Evolutionary conservation across 2,113 vertebrate species (phyloP), one percentile per base, ranked within the genome.

Genomic region (Zingel zingel): DNA sequence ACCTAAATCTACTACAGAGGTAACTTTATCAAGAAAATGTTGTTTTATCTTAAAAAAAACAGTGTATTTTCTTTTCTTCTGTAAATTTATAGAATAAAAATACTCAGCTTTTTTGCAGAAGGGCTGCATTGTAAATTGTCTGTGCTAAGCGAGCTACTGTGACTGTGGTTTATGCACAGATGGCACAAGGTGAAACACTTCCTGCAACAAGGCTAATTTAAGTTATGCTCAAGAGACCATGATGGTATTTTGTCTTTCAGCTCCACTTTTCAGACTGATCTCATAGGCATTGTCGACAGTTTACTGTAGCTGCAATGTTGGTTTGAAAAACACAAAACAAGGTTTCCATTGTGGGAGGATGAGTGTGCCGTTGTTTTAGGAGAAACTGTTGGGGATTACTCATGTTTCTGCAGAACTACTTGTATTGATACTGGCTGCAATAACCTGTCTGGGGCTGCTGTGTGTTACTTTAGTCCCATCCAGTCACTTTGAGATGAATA

Each of bases 161-260:
- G 33, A 45, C 33, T 66, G 82, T 85, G 79, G 74, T 89, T 88
- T 66, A n/a, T 84, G 73, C 76, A 89, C 81, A 78, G 59, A 69
- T 81, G 82, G 59, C 65, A 69, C 25, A 85, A 83, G 79, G 74
- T 78, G 80, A 81, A 82, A 73, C 39, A 69, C 68, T 87, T 86
- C 84, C 85, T 88, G 69, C 64, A 73, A 73, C 53, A 71, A 81
- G 27, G 74, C 66, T 82, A 64, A 81, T 83, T 81, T 79, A 23
- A 83, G 80, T 72, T 21, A 19, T 0, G 30, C 80, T 74, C 51
- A 10, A 51, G 58, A 83, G 58, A 79, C 51, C 45, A 4, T 33
- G 6, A 0, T 47, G 43, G 23, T 50, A 15, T 68, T 27, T 70
- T 69, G 15, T n/a, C 27, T 51, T 56, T n/a, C 50, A 78, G 33